Base-by-base conservation (phyloP, 2,888 invertebrate species). In the Eulithis testata region DNA sequence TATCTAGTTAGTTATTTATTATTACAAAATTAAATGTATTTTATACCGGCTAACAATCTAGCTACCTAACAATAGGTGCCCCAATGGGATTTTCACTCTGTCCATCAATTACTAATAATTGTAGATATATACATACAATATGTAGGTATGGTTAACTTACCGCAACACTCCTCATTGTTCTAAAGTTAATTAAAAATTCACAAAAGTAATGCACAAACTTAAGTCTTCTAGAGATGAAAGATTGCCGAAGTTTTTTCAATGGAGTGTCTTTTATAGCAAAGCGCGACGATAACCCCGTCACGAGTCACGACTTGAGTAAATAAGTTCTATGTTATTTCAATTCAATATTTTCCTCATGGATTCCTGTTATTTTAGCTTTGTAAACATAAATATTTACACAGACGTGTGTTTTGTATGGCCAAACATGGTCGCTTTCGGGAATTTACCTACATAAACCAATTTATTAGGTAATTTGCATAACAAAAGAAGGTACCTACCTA, bases 201-300 rank as follows among this genome's bases (percentile, higher is more conserved):
- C 53, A 40, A n/a, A 40, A 8, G 40, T 52, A 36, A 47, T 12
- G 37, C 37, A 9, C 52, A 9, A 37, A 53, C 37, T 40, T 37
- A 37, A 40, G 49, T 9, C 49, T 27, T 9, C 9, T 14, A 36
- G 14, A 14, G 12, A 47, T 14, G 47, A 4, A 14, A 12, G 37
- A 53, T 53, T 53, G 53, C 37, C 53, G 14, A 53, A 40, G 37
- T 40, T 53, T 53, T 52, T 53, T 53, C 36, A 12, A 14, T 37
- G 57, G 50, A 60, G 49, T 27, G 64, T 62, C 66, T 73, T 77
- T 78, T 85, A 70, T 83, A 84, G 49, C 76, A 70, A 9, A 63
- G 58, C 27, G 5, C 11, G 49, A 71, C 73, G 61, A 62, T 62
- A 53, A 53, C 53, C 53, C 53, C 14, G 53, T 53, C 53, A 37